Percentiles rank a stretch among this genome's conserved stretches.
phyloP scores from a whole-genome alignment of 2,113 vertebrate genomes.

The Ceyx cyanopectus region DNA sequence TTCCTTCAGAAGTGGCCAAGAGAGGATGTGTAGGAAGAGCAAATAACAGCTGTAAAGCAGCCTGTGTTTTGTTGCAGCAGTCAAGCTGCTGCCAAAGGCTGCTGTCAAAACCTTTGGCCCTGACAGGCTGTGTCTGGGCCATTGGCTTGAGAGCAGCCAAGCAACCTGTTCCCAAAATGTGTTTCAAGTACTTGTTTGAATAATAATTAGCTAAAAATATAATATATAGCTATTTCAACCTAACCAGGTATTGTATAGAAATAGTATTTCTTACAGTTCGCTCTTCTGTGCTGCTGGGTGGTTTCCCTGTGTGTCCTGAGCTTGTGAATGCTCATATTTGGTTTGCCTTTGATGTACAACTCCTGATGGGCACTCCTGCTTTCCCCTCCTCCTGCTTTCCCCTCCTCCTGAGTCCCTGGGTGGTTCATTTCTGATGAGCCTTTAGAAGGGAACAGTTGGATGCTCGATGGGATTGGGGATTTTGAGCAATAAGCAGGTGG shows the following conservation, averaged over 20 bases:
- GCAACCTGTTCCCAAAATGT: neutral
- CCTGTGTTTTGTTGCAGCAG: neutral
- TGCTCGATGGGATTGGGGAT: neutral
- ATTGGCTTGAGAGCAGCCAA: neutral
- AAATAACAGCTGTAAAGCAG: neutral
- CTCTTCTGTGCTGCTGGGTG: neutral
- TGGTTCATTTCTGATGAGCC: neutral
- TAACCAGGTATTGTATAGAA: neutral
- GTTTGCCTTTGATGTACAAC: neutral
- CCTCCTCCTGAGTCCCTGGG: neutral
- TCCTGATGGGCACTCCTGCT: neutral
- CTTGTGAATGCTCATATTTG: neutral
- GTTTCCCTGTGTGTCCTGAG: neutral
- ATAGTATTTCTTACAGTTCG: neutral
- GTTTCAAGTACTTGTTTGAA: neutral
- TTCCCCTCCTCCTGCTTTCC: no score
- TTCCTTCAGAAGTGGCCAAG: neutral
- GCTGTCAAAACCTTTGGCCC: neutral
- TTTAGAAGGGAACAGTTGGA: neutral
- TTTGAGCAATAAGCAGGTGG: neutral
- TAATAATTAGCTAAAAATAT: neutral
- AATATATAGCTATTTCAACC: neutral
- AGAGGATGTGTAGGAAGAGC: neutral
- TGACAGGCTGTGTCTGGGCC: neutral
- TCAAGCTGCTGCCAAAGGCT: neutral